Percentiles rank a stretch among this genome's conserved stretches.
Conservation (phyloP, 1,140 invertebrate genomes). For the Megathymus violae region DNA sequence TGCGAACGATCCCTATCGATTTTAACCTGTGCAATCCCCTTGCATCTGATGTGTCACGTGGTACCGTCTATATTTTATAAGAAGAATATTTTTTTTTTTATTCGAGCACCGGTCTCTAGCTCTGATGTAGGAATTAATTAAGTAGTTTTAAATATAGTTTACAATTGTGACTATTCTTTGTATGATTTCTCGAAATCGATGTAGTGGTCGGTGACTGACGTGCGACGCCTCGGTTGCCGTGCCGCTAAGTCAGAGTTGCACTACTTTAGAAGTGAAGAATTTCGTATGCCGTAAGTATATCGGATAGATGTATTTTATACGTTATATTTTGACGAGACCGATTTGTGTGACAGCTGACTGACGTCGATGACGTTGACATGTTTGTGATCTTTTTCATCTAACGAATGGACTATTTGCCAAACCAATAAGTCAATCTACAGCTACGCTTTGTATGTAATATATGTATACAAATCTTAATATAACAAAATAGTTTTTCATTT, state of each 20-base stretch:
- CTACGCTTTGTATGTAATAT: neutral
- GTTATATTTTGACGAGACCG: constrained; percentile 16
- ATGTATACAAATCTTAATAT: neutral
- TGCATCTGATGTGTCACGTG: constrained; percentile 3
- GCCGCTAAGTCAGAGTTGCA: neutral
- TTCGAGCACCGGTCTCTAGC: neutral
- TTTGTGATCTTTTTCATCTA: neutral
- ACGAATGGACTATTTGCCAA: neutral
- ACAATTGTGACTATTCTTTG: neutral
- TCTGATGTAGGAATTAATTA: constrained; percentile 3
- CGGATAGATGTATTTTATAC: neutral
- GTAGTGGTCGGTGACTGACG: neutral
- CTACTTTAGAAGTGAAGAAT: neutral
- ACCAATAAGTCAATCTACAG: too few species aligned
- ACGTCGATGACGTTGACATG: constrained; percentile 7
- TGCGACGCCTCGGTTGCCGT: too few species aligned
- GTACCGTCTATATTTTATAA: constrained; percentile 6
- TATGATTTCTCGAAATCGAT: neutral
- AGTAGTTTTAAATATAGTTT: constrained; percentile 5
- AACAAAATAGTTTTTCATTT: neutral
- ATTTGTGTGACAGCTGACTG: constrained; percentile 20
- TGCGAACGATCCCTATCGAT: constrained; percentile 3
- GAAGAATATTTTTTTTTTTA: constrained; percentile 6
- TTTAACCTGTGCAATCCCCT: constrained; percentile 2
- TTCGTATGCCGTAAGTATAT: neutral